Evolutionary conservation across 2,797 vertebrate species (phyloP).

Genomic region (Leptoclinus maculatus): DNA sequence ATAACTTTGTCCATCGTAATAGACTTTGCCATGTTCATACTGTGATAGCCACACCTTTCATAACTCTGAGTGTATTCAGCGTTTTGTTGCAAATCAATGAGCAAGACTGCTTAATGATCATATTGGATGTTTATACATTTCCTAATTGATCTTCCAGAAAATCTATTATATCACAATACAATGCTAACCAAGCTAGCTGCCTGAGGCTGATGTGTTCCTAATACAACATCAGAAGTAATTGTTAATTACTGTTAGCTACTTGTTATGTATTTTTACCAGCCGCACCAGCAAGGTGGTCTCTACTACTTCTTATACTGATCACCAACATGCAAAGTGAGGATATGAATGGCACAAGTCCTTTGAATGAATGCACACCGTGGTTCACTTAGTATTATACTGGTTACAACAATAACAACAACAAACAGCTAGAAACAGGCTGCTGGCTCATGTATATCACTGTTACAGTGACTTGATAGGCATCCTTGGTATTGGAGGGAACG

Average conservation of each 20-base stretch:
- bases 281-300: too few relatives aligned
- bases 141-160: background rate
- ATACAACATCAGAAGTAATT: too few relatives aligned
- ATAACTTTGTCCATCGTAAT: background rate
- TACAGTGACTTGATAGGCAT: conserved; percentile 20
- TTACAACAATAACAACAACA: background rate
- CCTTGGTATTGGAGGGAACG: conserved; percentile 35
- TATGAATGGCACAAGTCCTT: background rate
- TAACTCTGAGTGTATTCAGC: background rate
- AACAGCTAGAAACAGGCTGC: background rate
- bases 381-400: background rate
- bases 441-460: conserved; percentile 8
- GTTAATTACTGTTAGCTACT: too few relatives aligned
- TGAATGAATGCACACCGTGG: background rate
- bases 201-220: background rate
- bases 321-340: background rate
- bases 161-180: background rate
- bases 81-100: background rate
- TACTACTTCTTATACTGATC: background rate
- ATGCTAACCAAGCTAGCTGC: background rate
- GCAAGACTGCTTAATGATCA: background rate
- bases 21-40: background rate
- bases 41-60: background rate
- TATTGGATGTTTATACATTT: background rate
- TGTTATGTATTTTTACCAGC: too few relatives aligned